Conservation (phyloP, 2,888 invertebrate genomes). For the Caprella mutica region DNA sequence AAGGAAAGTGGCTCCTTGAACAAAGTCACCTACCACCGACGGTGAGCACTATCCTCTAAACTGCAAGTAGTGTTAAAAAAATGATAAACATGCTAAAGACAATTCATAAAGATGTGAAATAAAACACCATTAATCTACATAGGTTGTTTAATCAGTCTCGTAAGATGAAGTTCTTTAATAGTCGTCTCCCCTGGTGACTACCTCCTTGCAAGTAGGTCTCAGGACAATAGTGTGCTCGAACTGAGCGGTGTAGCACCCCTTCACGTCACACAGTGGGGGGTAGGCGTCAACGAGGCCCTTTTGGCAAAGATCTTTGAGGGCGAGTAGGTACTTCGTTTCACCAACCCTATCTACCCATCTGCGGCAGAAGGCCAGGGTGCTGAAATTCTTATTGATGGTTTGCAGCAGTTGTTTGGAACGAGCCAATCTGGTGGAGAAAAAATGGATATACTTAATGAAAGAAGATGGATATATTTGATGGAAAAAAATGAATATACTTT, state of each 20-base stretch:
- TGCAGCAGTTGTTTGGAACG: slow-evolving; percentile 85
- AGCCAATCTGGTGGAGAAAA: slow-evolving; percentile 51
- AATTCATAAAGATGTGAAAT: no score
- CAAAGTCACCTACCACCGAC: no score
- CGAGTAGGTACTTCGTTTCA: slow-evolving; percentile 95
- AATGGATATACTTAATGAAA: no score
- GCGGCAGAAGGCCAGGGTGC: slow-evolving; percentile 95
- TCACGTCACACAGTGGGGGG: slow-evolving; percentile 92
- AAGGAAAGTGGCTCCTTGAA: no score
- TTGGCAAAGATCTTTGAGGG: slow-evolving; percentile 94
- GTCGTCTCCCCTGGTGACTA: slow-evolving; percentile 91
- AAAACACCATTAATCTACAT: no score
- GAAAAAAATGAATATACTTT: no score
- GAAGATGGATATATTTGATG: no score
- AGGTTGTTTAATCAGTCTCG: not conserved
- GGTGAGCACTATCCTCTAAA: no score
- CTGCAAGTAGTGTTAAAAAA: no score
- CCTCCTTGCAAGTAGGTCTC: slow-evolving; percentile 95
- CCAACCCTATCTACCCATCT: slow-evolving; percentile 96
- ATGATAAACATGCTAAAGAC: no score
- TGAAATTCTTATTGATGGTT: slow-evolving; percentile 90
- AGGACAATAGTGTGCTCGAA: slow-evolving; percentile 97
- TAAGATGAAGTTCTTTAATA: slow-evolving; percentile 53
- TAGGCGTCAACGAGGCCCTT: slow-evolving; percentile 96
- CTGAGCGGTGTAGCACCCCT: slow-evolving; percentile 97